Base-by-base conservation (phyloP, 2,113 vertebrate genomes). In the Sander lucioperca region DNA sequence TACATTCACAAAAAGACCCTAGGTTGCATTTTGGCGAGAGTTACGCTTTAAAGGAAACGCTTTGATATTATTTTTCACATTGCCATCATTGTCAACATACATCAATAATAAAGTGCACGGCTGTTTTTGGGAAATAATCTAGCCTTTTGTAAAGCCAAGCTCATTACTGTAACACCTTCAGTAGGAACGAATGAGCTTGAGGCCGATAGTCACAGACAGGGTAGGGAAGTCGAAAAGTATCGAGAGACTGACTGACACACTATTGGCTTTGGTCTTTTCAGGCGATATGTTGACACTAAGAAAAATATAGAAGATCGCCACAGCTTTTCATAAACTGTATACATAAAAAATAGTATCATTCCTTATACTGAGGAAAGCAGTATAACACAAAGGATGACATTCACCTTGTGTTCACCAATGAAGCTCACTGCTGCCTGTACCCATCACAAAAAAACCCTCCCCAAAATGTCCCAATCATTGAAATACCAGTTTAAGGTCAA, bases 261-360 rank as follows among this genome's bases (percentile, higher is more conserved):
- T 50, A 18, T 21, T 67, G 16, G 65, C 25, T 58, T 72, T 72
- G 36, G 27, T 68, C 2, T 53, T 53, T 53, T n/a, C 27, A 53
- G 27, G 19, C 14, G 1, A 50, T 13, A 16, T 23, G 27, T 36
- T 50, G 27, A 64, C 21, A 53, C 59, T 4, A 14, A 27, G 1
- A 27, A 10, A 54, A 54, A 54, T 64, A 39, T 27, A 43, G 9
- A 64, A 43, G 48, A 39, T 54, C 2, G 0, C 16, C 33, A 27
- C 33, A 36, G 48, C 73, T 53, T 51, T 62, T 45, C 14, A 54
- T 21, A 76, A 76, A 62, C 61, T 54, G 21, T 25, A 45, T 36
- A 23, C 47, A 25, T 74, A 39, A 51, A 43, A 51, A 39, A 63
- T 23, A 74, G 25, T 33, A 51, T 16, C 27, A 63, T 3, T 15